A percentile compares a stretch with the other conserved stretches of the same genome.
Evolutionary conservation across 1,140 invertebrate species (phyloP).

Genomic region (Pachyrhynchus sulphureomaculatus): DNA sequence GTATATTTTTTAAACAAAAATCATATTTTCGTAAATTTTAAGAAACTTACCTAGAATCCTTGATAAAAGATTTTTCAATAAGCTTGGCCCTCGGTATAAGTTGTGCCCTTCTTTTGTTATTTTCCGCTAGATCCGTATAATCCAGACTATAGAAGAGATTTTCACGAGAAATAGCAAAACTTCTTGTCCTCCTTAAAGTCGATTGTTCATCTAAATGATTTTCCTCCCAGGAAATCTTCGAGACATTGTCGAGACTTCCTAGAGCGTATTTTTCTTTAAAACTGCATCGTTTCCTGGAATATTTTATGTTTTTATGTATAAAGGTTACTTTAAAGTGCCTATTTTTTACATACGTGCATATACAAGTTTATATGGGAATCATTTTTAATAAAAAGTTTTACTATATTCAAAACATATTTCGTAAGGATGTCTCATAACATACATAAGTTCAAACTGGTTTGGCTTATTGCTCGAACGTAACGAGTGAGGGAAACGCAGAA

Average conservation of each 20-base stretch:
- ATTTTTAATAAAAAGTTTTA: too few species aligned
- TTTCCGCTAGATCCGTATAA: slow-evolving; percentile 11
- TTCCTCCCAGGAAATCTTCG: slow-evolving; percentile 40
- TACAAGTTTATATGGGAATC: too few species aligned
- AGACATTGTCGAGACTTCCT: slow-evolving; percentile 47
- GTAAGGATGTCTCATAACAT: too few species aligned
- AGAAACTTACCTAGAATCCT: slow-evolving; percentile 54
- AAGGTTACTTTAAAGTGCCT: too few species aligned
- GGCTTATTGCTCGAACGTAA: too few species aligned
- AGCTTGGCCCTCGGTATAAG: slow-evolving; percentile 75
- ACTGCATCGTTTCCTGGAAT: slow-evolving; percentile 1
- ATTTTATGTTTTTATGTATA: too few species aligned
- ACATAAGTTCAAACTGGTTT: too few species aligned
- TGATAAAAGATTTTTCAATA: slow-evolving; percentile 62
- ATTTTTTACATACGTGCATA: too few species aligned
- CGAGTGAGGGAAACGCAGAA: too few species aligned
- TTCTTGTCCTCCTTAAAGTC: slow-evolving; percentile 68
- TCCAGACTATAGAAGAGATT: slow-evolving; percentile 68
- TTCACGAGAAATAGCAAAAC: slow-evolving; percentile 75
- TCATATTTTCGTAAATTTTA: too few species aligned
- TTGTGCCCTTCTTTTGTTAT: slow-evolving; percentile 63
- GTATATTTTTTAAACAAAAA: too few species aligned
- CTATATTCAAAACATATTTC: too few species aligned
- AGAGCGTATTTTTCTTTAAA: slow-evolving; percentile 32
- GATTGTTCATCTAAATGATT: slow-evolving; percentile 53